Conservation (phyloP, 2,888 invertebrate species). For the Caenorhabditis sp. region DNA sequence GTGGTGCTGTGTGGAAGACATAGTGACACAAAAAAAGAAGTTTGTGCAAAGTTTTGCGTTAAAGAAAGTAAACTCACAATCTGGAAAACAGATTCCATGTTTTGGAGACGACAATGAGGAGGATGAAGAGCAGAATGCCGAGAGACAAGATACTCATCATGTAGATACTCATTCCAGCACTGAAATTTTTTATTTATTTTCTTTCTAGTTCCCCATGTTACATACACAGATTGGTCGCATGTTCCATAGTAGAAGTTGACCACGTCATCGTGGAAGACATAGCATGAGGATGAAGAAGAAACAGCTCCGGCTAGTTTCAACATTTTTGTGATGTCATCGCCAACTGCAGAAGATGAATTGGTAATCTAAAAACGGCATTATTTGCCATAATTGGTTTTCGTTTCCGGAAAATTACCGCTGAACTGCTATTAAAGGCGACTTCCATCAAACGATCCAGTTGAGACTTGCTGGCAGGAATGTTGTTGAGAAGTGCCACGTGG, state of each 20-base stretch:
- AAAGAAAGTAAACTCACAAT: conserved; percentile 69
- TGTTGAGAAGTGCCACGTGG: conserved; percentile 68
- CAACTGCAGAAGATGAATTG: conserved; percentile 72
- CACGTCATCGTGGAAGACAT: conserved; percentile 75
- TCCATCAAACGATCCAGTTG: conserved; percentile 75
- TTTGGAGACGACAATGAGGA: conserved; percentile 79
- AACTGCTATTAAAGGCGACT: conserved; percentile 74
- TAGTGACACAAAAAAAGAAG: conserved; percentile 6
- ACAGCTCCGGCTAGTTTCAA: conserved; percentile 77
- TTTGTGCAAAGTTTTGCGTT: neutral
- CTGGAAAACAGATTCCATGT: conserved; percentile 80
- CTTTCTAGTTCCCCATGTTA: too few species aligned
- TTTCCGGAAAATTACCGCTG: conserved; percentile 61
- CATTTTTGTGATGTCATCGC: conserved; percentile 71
- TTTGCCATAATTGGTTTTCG: conserved; percentile 14
- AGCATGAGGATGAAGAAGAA: conserved; percentile 75
- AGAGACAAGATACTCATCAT: conserved; percentile 75
- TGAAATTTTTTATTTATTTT: conserved; percentile 53
- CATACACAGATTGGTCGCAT: conserved; percentile 79
- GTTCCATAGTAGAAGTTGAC: conserved; percentile 74
- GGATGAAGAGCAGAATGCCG: conserved; percentile 76
- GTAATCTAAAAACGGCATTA: conserved; percentile 65
- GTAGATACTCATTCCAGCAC: conserved; percentile 75
- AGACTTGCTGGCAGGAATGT: conserved; percentile 70
- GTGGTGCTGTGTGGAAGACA: conserved; percentile 4